Conservation (phyloP, 92 coral and sea anemone species). For the Palythoa heliodiscus region DNA sequence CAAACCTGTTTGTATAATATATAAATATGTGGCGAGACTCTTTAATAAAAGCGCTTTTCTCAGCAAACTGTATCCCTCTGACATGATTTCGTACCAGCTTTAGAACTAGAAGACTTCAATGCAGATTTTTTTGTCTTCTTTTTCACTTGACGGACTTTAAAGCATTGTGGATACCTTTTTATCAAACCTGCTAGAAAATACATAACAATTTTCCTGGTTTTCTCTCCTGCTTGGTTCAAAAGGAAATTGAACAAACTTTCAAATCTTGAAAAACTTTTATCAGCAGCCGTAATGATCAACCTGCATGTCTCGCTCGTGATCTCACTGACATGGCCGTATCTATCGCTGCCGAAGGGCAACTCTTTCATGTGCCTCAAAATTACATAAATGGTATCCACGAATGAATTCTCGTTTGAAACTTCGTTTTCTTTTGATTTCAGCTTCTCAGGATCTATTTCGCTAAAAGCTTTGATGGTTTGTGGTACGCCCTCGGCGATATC, state of each 20-base stretch:
- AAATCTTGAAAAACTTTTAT: constrained; percentile 35
- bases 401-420: constrained; percentile 6
- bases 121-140: constrained; percentile 13
- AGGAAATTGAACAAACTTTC: constrained; percentile 38
- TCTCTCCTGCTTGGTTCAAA: constrained; percentile 42
- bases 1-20: too few relatives aligned
- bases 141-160: constrained; percentile 35
- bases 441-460: background rate
- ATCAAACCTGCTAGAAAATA: constrained; percentile 40
- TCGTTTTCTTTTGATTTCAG: constrained; percentile 1
- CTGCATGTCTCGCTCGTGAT: constrained; percentile 35
- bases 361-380: constrained; percentile 33
- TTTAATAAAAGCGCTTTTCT: background rate
- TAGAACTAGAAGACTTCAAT: background rate
- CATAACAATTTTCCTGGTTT: constrained; percentile 35
- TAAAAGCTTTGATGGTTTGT: background rate
- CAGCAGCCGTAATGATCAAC: background rate
- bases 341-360: constrained; percentile 16
- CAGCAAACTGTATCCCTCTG: constrained; percentile 8
- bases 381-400: constrained; percentile 7
- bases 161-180: constrained; percentile 33
- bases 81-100: background rate
- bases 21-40: background rate
- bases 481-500: constrained; percentile 29
- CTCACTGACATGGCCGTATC: constrained; percentile 11